Conservation (phyloP, 2,113 vertebrate genomes). For the Acinonyx jubatus region DNA sequence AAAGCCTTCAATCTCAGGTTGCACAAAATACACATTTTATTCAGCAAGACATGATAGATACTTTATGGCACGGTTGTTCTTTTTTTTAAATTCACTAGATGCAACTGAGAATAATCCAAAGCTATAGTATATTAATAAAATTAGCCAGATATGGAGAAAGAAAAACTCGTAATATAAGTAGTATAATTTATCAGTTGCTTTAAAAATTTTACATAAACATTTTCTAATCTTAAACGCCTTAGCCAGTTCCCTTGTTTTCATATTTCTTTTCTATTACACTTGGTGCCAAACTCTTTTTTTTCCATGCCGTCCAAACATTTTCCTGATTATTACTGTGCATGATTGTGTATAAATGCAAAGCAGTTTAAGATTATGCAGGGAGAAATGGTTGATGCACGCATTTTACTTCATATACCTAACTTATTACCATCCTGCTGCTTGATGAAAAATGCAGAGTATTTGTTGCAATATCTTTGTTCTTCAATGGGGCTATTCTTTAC, state of each 20-base stretch:
- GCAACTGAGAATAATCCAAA: constrained; percentile 65
- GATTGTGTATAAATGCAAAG: constrained; percentile 72
- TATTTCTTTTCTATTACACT: constrained; percentile 50
- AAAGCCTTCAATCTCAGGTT: constrained; percentile 61
- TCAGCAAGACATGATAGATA: constrained; percentile 63
- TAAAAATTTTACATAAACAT: constrained; percentile 51
- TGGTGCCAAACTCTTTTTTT: background rate
- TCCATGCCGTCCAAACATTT: constrained; percentile 39
- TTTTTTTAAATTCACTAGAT: constrained; percentile 69
- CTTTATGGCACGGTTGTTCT: constrained; percentile 54
- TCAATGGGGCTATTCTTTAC: background rate
- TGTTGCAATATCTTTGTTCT: constrained; percentile 37
- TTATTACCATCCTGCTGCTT: constrained; percentile 14
- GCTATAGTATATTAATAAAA: constrained; percentile 69
- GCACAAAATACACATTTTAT: constrained; percentile 75
- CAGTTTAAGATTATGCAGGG: constrained; percentile 59
- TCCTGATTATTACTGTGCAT: constrained; percentile 50
- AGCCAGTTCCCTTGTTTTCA: constrained; percentile 43
- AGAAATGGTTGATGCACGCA: background rate
- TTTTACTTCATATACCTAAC: constrained; percentile 48
- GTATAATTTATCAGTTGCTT: constrained; percentile 63
- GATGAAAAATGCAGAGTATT: constrained; percentile 52
- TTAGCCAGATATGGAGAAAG: constrained; percentile 68
- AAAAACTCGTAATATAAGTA: constrained; percentile 50
- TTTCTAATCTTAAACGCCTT: constrained; percentile 42